phyloP scores from a whole-genome alignment of 2,113 vertebrate species.

The Megaceryle torquata region DNA sequence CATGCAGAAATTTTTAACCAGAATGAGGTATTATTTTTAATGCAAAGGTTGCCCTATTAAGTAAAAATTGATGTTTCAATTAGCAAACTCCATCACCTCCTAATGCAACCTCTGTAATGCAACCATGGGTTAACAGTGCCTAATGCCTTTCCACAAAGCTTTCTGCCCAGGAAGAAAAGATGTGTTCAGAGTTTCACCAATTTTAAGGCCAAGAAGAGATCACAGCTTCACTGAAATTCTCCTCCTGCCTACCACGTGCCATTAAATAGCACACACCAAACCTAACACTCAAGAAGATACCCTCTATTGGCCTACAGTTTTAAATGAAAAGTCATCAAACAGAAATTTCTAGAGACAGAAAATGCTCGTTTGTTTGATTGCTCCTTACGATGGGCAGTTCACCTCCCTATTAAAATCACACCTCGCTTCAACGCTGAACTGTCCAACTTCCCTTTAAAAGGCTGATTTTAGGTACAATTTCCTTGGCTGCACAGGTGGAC shows the following conservation, averaged over 20 bases:
- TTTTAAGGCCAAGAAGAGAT: neutral
- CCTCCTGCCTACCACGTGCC: neutral
- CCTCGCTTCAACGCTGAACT: neutral
- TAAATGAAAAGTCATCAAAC: neutral
- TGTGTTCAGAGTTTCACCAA: neutral
- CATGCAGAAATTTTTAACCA: neutral
- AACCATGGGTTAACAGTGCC: rapidly evolving
- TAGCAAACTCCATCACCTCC: neutral
- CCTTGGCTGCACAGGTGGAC: neutral
- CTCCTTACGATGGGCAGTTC: rapidly evolving
- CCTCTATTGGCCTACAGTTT: rapidly evolving
- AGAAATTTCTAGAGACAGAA: neutral
- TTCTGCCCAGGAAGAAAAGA: neutral
- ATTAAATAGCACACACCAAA: neutral
- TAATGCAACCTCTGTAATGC: neutral
- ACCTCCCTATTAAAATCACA: neutral
- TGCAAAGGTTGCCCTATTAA: neutral
- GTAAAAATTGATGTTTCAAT: neutral
- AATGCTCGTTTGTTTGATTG: neutral
- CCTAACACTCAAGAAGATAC: rapidly evolving
- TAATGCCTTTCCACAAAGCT: neutral
- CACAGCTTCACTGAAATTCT: neutral
- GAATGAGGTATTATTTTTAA: neutral
- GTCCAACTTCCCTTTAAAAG: neutral
- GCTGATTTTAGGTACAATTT: neutral